phyloP scores from a whole-genome alignment of 1,140 invertebrate genomes.

The Drosophila asahinai region DNA sequence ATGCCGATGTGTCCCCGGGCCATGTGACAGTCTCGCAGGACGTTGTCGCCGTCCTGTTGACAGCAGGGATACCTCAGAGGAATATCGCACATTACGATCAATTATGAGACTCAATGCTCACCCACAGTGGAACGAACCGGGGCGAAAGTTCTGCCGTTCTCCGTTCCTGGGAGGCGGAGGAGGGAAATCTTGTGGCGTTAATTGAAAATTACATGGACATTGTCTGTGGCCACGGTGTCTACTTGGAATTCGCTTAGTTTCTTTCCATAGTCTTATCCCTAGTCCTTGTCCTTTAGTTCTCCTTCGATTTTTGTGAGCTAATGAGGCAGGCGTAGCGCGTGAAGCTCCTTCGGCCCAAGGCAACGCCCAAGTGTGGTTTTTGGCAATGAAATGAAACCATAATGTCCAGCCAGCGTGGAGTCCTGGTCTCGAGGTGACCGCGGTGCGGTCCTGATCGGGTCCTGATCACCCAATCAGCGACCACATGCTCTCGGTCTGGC shows the following conservation, averaged over 20 bases:
- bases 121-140: slow-evolving; percentile 71
- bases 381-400: slow-evolving; percentile 82
- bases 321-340: slow-evolving; percentile 60
- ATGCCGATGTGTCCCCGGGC: background rate
- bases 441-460: slow-evolving; percentile 32
- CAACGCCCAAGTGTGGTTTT: slow-evolving; percentile 69
- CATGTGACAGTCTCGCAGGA: slow-evolving; percentile 42
- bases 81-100: slow-evolving; percentile 81
- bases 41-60: slow-evolving; percentile 48
- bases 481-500: slow-evolving; percentile 50
- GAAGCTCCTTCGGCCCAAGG: slow-evolving; percentile 53
- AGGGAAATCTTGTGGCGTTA: slow-evolving; percentile 75
- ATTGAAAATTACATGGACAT: slow-evolving; percentile 79
- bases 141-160: slow-evolving; percentile 42
- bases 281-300: slow-evolving; percentile 10
- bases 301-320: slow-evolving; percentile 24
- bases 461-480: slow-evolving; percentile 59
- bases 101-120: slow-evolving; percentile 78
- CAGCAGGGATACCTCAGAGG: slow-evolving; percentile 41
- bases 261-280: background rate
- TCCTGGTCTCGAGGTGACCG: slow-evolving; percentile 25
- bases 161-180: slow-evolving; percentile 8
- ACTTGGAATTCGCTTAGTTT: slow-evolving; percentile 63
- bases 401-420: slow-evolving; percentile 74
- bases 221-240: slow-evolving; percentile 69